Conservation (phyloP, 2,797 vertebrate genomes). For the Cuniculus paca region DNA sequence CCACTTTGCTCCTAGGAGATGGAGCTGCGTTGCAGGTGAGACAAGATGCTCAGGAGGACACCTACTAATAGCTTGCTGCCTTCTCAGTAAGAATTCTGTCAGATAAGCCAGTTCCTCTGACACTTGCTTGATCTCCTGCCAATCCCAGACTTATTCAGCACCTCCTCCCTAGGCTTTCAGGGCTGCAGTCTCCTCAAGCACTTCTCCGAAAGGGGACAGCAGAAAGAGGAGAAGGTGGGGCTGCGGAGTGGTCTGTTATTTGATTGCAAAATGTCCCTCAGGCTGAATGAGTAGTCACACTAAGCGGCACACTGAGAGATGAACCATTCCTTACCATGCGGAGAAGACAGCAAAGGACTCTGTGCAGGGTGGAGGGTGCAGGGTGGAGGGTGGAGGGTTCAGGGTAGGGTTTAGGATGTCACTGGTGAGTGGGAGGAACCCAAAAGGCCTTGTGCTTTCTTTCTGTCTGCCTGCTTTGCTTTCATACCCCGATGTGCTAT, state of each 20-base stretch:
- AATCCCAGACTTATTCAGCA: neutral
- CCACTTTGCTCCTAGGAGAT: neutral
- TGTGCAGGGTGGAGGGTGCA: neutral
- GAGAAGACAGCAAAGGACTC: neutral
- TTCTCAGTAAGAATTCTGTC: neutral
- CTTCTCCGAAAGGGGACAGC: neutral
- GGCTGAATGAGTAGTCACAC: neutral
- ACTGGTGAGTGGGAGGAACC: neutral
- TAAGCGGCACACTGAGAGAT: neutral
- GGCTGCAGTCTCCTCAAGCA: too few species aligned
- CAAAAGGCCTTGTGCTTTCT: neutral
- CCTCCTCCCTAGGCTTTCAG: neutral
- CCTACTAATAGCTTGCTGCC: rapidly evolving
- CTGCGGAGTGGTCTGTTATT: neutral
- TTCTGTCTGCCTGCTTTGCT: neutral
- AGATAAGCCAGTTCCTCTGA: neutral
- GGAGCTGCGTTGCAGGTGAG: neutral
- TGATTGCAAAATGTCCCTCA: neutral
- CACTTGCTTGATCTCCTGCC: neutral
- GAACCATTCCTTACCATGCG: neutral
- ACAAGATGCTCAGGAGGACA: neutral
- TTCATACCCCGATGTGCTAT: neutral
- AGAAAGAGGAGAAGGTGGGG: neutral
- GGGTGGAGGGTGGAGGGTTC: rapidly evolving
- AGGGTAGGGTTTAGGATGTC: neutral